Evolutionary conservation across 1,140 invertebrate genomes (phyloP).

Genomic region (Coenobita brevimanus): DNA sequence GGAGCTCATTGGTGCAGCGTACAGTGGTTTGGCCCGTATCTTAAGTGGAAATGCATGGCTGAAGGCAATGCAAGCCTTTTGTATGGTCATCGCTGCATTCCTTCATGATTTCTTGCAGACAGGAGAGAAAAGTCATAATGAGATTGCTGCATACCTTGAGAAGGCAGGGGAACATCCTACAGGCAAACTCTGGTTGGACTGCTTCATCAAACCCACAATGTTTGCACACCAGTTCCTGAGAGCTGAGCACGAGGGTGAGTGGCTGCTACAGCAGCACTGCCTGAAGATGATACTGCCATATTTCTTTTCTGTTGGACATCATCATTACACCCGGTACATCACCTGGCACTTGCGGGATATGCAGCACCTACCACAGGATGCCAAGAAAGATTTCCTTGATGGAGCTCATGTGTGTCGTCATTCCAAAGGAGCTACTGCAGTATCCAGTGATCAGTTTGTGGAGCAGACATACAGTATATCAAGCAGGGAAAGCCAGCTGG

Average conservation of each 20-base stretch:
- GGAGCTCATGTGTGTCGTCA: too few relatives aligned
- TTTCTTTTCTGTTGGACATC: not conserved
- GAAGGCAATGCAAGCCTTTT: not conserved
- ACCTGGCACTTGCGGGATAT: too few relatives aligned
- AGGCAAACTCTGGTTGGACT: not conserved
- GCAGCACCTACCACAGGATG: too few relatives aligned
- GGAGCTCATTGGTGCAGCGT: too few relatives aligned
- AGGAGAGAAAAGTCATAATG: not conserved
- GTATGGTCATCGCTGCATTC: not conserved
- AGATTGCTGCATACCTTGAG: not conserved
- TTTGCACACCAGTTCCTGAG: not conserved
- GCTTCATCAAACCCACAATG: not conserved
- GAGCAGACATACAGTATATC: too few relatives aligned
- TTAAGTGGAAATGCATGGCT: not conserved
- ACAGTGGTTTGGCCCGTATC: not conserved
- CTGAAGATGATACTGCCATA: not conserved
- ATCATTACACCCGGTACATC: not conserved
- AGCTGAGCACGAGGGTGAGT: not conserved
- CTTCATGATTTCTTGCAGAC: not conserved
- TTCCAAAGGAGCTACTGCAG: too few relatives aligned
- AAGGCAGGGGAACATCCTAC: constrained; percentile 5
- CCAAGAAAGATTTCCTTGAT: too few relatives aligned
- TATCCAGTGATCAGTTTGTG: too few relatives aligned
- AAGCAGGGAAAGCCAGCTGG: too few relatives aligned
- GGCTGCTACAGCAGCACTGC: not conserved